Base-by-base conservation (phyloP, 23 tunicate species). In the Diplosoma virens region DNA sequence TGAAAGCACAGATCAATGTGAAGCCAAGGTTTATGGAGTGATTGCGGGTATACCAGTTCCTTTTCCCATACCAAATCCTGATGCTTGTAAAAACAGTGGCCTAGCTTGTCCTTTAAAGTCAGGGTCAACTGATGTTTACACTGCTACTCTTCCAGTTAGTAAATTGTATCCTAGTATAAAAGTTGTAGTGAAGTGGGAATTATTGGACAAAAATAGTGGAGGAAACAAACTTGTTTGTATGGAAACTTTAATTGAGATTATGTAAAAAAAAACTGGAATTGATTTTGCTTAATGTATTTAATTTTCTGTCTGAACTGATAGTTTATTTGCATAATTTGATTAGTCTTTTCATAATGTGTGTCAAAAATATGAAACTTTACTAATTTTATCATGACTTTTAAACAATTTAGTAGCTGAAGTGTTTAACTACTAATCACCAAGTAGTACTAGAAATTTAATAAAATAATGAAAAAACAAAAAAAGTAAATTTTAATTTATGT, bases 21-120 rank as follows among this genome's bases (percentile, higher is more conserved):
- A 9, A 25, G 86, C 79, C 17, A 55, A 35, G 2, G 79, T 82
- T 1, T 68, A 82, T 67, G 86, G 86, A 71, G 73, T 82, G 1
- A 33, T 82, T 27, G 61, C 25, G 45, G 79, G 79, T 28, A 28
- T 82, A 25, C 25, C 50, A 33, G 86, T 82, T 0, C 76, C 65
- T 0, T 82, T 82, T 47, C 79, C 79, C 26, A 1, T 73, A 1
- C 3, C 25, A 21, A n/a, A 58, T 17, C 28, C 17, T 11, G 79
- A 82, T 73, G 86, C 79, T 17, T 82, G 86, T 41, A 25, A 70
- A 56, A 6, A 27, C 17, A 82, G 86, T 61, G 86, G 86, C 11
- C 61, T 82, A 1, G 41, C 29, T 1, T 82, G 86, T 47, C 86
- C 86, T 25, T 11, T 82, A 17, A 28, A 59, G 27, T 3, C 79